Percentiles rank a stretch among this genome's conserved stretches.
Evolutionary conservation across 1,140 invertebrate species (phyloP).

Genomic region (Liolophura sinensis): DNA sequence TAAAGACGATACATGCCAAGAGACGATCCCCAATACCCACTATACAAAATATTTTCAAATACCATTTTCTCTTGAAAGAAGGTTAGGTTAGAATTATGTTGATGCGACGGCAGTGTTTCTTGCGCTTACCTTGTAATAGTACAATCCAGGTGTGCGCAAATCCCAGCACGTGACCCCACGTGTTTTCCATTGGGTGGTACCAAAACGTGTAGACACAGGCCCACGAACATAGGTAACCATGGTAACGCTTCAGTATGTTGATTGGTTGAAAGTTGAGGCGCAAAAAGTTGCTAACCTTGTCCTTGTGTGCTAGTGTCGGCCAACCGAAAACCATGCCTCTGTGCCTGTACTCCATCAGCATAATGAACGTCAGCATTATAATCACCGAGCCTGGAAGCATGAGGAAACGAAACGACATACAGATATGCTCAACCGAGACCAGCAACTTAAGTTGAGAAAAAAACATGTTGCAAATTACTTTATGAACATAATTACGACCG

Average conservation of each 20-base stretch:
- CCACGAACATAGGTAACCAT: slow-evolving; percentile 20
- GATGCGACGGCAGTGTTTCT: not conserved
- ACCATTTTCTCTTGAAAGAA: no score
- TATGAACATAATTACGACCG: no score
- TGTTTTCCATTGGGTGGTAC: slow-evolving; percentile 27
- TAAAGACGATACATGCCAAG: no score
- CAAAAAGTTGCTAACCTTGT: slow-evolving; percentile 2
- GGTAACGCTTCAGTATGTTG: slow-evolving; percentile 16
- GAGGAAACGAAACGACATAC: no score
- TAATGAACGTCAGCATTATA: slow-evolving; percentile 15
- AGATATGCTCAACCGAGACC: no score
- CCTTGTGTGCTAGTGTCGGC: slow-evolving; percentile 8
- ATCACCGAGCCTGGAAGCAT: slow-evolving; percentile 15
- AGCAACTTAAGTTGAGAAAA: no score
- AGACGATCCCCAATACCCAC: no score
- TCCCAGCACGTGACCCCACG: slow-evolving; percentile 17
- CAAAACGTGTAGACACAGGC: slow-evolving; percentile 21
- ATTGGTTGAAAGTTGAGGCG: slow-evolving; percentile 5
- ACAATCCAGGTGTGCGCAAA: slow-evolving; percentile 19
- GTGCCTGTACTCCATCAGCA: slow-evolving; percentile 17
- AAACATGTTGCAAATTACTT: no score
- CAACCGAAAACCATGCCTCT: slow-evolving; percentile 17
- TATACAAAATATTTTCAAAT: no score
- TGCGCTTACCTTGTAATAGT: slow-evolving; percentile 9
- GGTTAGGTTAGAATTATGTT: no score